These are phyloP conservation scores for Parasteatoda lunata DNA, from an alignment of 2,888 invertebrate genomes.

Conservation along the genomic window DNA sequence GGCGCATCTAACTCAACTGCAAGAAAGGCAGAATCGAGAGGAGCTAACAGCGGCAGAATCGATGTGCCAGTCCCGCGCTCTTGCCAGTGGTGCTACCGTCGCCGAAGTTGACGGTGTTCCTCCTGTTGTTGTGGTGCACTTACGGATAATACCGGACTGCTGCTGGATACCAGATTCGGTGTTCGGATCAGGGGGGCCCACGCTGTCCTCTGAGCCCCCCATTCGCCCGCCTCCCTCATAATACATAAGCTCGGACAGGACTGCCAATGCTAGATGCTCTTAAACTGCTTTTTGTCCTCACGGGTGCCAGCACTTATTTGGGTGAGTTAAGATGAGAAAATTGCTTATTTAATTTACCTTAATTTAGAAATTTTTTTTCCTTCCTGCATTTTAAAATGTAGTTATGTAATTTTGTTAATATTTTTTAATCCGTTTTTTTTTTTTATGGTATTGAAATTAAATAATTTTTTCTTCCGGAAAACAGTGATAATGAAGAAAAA, in stretches of 20 bases:
- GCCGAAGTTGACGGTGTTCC: slow-evolving; percentile 22
- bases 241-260: background rate
- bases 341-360: no score
- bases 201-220: slow-evolving; percentile 29
- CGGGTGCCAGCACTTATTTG: slow-evolving; percentile 70
- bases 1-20: background rate
- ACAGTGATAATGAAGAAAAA: no score
- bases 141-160: slow-evolving; percentile 42
- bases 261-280: slow-evolving; percentile 70
- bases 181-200: slow-evolving; percentile 44
- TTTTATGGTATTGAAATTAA: no score
- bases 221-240: slow-evolving; percentile 4
- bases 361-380: no score
- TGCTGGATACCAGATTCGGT: slow-evolving; percentile 45
- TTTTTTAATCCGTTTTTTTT: no score
- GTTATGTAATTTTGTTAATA: no score
- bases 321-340: slow-evolving; percentile 48
- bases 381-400: background rate
- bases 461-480: no score
- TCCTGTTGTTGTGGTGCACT: background rate
- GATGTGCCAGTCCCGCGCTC: slow-evolving; percentile 19
- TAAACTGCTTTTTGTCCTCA: slow-evolving; percentile 70
- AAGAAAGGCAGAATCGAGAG: background rate
- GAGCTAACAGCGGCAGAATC: slow-evolving; percentile 13
- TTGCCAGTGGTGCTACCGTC: slow-evolving; percentile 46